Evolutionary conservation across 2,888 invertebrate genomes (phyloP), one percentile per base, ranked within the genome.

Genomic region (Erebia ligea): DNA sequence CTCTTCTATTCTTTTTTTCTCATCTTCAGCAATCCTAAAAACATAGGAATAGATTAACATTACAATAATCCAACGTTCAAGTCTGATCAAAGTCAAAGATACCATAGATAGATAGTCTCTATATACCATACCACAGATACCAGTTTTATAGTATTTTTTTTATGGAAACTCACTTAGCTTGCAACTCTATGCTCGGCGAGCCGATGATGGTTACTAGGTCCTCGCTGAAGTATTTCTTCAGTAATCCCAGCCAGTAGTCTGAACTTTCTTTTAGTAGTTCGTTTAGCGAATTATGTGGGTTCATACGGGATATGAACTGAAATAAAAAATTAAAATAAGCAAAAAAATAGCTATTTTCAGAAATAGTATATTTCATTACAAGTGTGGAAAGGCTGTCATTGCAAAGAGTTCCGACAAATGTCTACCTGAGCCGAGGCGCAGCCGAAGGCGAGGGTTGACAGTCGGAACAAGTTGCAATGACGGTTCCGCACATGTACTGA

Each of bases 201-300:
- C 95, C 95, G 4, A 97, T 93, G n/a, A 96, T 87, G 6, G 95
- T 94, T 75, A 94, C 92, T 5, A 94, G 89, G 62, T 95, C 94
- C 15, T 95, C 95, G 2, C 96, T 92, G 71, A 97, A 94, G 87
- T 96, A 97, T 75, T 94, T 94, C 70, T 94, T 90, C 9, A 98
- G 81, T 13, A 98, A 87, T n/a, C 90, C 86, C 1, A 95, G 81
- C 98, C 98, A 98, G 88, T 95, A 98, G 0, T 92, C 86, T 19
- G 92, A 90, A 0, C 94, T 89, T 80, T 97, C 96, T 5, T 89
- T 82, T 68, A 95, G 86, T 76, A 98, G 87, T 76, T 94, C 94
- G 57, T 94, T 90, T 40, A 96, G 85, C 69, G 94, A 93, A 65
- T 92, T 88, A 79, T 96, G 94, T 8, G 95, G 95, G 84, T 97